Percentiles rank a stretch among this genome's conserved stretches.
Evolutionary conservation across 2,113 vertebrate genomes (phyloP).

Genomic region (Aptenodytes forsteri): DNA sequence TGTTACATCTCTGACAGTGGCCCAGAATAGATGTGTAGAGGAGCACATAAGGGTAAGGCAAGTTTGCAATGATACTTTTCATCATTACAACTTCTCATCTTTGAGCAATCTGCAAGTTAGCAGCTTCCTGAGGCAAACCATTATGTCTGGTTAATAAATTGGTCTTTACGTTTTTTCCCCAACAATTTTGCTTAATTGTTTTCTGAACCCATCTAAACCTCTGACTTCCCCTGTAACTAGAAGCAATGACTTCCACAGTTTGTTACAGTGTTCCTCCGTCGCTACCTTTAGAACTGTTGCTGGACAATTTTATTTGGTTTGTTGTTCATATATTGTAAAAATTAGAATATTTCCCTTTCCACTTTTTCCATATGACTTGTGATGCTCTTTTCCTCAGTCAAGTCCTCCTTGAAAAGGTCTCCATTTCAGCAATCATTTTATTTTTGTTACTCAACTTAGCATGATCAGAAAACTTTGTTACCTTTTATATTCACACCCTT

Average conservation of each 20-base stretch:
- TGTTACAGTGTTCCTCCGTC: background rate
- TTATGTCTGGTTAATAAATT: background rate
- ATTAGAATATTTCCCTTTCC: background rate
- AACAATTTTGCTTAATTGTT: background rate
- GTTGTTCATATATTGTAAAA: background rate
- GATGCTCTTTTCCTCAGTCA: background rate
- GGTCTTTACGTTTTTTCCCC: rapidly evolving
- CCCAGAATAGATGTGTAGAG: background rate
- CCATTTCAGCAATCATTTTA: background rate
- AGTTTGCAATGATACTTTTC: background rate
- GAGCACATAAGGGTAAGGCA: background rate
- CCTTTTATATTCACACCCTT: background rate
- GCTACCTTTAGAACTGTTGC: background rate
- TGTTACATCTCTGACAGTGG: background rate
- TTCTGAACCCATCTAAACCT: background rate
- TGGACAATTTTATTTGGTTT: background rate
- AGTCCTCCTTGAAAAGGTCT: background rate
- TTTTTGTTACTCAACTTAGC: background rate
- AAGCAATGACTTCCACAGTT: background rate
- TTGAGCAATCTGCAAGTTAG: background rate
- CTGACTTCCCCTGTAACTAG: background rate
- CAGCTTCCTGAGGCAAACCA: background rate
- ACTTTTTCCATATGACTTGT: background rate
- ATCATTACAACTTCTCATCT: background rate
- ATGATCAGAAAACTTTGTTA: background rate